Evolutionary conservation across 2,888 invertebrate species (phyloP).

Genomic region (Prosapia bicincta): DNA sequence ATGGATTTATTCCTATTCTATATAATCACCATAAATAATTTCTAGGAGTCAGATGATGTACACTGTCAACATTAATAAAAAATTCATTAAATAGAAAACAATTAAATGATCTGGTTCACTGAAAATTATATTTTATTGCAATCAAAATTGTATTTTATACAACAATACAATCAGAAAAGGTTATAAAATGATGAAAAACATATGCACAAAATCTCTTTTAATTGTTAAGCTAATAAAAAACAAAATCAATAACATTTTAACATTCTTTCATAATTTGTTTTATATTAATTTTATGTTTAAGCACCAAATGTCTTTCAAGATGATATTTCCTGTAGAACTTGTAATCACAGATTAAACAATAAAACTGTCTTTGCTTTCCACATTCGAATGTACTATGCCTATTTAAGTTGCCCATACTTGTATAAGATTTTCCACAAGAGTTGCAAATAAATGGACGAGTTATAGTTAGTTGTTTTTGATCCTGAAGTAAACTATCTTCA

Average conservation of each 20-base stretch:
- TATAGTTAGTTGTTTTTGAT: neutral
- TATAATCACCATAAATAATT: too few relatives aligned
- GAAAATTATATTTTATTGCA: too few relatives aligned
- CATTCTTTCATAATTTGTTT: constrained; percentile 18
- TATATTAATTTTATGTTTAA: constrained; percentile 17
- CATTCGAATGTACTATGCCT: constrained; percentile 48
- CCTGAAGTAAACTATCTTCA: constrained; percentile 7
- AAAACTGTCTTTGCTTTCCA: constrained; percentile 49
- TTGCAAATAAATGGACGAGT: constrained; percentile 9
- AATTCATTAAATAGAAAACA: too few relatives aligned
- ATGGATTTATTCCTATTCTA: too few relatives aligned
- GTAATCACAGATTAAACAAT: constrained; percentile 16
- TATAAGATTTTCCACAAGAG: constrained; percentile 41
- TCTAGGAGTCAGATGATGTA: too few relatives aligned
- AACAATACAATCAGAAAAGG: too few relatives aligned
- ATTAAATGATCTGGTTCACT: too few relatives aligned
- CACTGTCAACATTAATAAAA: too few relatives aligned
- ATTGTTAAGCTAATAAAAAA: too few relatives aligned
- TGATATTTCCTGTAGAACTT: constrained; percentile 17
- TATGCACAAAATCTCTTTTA: too few relatives aligned
- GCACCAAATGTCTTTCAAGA: neutral
- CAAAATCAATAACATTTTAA: neutral
- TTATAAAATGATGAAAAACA: too few relatives aligned
- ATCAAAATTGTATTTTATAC: too few relatives aligned
- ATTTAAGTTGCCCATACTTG: constrained; percentile 38